Evolutionary conservation across 2,888 invertebrate species (phyloP), one percentile per base, ranked within the genome.

Genomic region (Ormyrus pomaceus): DNA sequence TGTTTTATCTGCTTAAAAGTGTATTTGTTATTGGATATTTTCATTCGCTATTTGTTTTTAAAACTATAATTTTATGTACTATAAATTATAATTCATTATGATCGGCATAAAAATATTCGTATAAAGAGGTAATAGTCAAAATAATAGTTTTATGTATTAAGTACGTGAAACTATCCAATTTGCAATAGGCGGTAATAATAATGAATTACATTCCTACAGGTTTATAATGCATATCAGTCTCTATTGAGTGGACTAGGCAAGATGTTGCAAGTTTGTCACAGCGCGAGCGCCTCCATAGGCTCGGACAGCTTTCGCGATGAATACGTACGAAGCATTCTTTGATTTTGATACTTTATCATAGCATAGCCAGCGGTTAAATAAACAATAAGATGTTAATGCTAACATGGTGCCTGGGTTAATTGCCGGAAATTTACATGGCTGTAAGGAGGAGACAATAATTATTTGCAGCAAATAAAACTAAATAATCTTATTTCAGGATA

Each of bases 201-300:
- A 68, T 56, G 19, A 69, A 73, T 82, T 77, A 77, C 79, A 56
- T 81, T 79, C 87, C 87, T 87, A 87, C 92, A 94, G 94, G 94
- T 94, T 83, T 94, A 94, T 92, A 93, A 94, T 91, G 92, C 94
- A 83, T 94, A 94, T 91, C 94, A 94, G 90, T 92, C 93, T 82
- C 91, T 94, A 85, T 92, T 94, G 89, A 94, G 93, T 87, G 94
- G 94, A 86, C 91, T 94, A 88, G 94, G 94, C 88, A 92, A 93
- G 88, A 93, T 94, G 93, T 92, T 94, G 86, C 93, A 94, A 92
- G 93, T 94, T 90, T 94, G 94, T 91, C 93, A 94, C 92, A 93
- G 93, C 88, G 86, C 89, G 85, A 87, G 86, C 85, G 84, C 87
- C 83, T 83, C 85, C 75, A 75, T 80, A 80, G 82, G 75, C 68